Evolutionary conservation across 2,888 invertebrate species (phyloP).

Genomic region (Epirrhoe tristata): DNA sequence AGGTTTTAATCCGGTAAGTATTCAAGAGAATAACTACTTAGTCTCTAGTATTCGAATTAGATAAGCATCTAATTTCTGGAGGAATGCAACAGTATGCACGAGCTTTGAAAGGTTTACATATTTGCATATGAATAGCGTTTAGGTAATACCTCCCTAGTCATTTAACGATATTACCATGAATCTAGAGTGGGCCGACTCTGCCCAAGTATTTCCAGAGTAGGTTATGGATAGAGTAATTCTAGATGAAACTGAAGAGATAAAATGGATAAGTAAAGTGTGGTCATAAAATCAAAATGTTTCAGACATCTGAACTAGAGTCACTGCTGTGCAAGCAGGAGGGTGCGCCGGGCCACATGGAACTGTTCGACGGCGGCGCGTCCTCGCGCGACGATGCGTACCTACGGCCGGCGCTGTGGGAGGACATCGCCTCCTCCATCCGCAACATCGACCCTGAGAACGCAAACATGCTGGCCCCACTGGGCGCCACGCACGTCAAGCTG

Average conservation of each 20-base stretch:
- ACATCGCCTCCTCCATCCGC: conserved; percentile 95
- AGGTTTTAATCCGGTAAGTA: not conserved
- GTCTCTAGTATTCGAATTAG: conserved; percentile 22
- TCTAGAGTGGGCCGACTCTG: conserved; percentile 13
- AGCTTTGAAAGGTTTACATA: conserved; percentile 34
- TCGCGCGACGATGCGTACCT: conserved; percentile 94
- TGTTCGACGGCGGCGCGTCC: conserved; percentile 82
- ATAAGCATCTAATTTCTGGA: conserved; percentile 31
- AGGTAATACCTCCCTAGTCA: conserved; percentile 41
- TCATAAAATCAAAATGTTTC: conserved; percentile 61
- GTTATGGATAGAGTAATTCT: not conserved
- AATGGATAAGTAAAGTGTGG: conserved; percentile 1
- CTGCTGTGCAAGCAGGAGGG: conserved; percentile 92
- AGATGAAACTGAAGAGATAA: not conserved
- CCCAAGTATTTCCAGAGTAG: conserved; percentile 9
- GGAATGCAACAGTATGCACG: conserved; percentile 32
- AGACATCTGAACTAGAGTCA: conserved; percentile 92
- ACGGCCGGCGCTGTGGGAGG: conserved; percentile 95
- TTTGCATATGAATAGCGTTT: conserved; percentile 53
- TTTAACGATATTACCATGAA: conserved; percentile 20
- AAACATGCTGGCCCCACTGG: conserved; percentile 91
- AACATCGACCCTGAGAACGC: conserved; percentile 96
- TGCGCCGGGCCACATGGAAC: conserved; percentile 87
- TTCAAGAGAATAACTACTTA: not conserved
- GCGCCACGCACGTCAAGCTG: conserved; percentile 90